Evolutionary conservation across 2,888 invertebrate genomes (phyloP), one percentile per base, ranked within the genome.

Genomic region (Timandra comae): DNA sequence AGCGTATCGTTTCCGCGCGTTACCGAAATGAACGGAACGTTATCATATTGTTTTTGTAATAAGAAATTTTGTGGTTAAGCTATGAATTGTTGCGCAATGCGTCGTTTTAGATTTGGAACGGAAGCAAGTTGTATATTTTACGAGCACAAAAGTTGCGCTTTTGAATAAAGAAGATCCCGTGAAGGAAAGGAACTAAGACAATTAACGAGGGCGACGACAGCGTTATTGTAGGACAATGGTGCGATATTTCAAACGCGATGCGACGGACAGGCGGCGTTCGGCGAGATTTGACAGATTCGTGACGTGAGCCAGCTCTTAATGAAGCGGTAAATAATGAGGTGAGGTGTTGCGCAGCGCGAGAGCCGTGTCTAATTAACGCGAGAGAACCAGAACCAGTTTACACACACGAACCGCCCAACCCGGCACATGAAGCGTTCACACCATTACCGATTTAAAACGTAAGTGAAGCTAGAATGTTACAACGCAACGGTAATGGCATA

Each of bases 281-380:
- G 70, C 56, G 65, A 67, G 76, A 74, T 82, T 81, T 82, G 82
- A 84, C 82, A 80, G 77, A 56, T 64, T 75, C 74, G 71, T 66
- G 71, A 76, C 74, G 72, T 63, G 69, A 75, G 73, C 66, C 72
- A 79, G 78, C 75, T 80, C 78, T 76, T 84, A 82, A 84, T 84
- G 84, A 84, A 80, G 78, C 81, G 71, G 81, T 82, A 78, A 82
- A 82, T 85, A 84, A 85, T 81, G 84, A 78, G 75, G 47, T 56
- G 70, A 80, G 75, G 78, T 82, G 80, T 78, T 76, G 75, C 57
- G 62, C 63, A 56, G 69, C 56, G 63, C 63, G 63, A 72, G 71
- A 66, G 54, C 74, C 71, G 71, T 72, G 73, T 73, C 78, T 81
- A 80, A 82, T 84, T 82, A 82, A 75, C 72, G 64, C 62, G 54